Evolutionary conservation across 2,113 vertebrate genomes (phyloP), one percentile per base, ranked within the genome.

Genomic region (Eira barbara): DNA sequence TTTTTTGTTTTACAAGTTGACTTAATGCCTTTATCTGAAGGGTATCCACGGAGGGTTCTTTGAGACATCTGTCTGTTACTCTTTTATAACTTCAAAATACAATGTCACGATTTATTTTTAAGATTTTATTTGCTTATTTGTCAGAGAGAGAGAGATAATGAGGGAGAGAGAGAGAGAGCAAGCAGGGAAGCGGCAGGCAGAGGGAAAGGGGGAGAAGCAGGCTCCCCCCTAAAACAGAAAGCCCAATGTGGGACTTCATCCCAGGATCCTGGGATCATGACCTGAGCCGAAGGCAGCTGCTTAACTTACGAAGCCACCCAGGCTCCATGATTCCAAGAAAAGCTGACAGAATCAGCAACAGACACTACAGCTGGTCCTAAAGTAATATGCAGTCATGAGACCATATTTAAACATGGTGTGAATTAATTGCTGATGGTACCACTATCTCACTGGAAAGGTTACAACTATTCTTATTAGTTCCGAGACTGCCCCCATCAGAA

Each of bases 41-140:
- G 7, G 18, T 59, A 2, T 17, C 2, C 6, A n/a, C 0, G 23
- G 21, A 55, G 12, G 1, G 1, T 52, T 83, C 23, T 80, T 6
- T 57, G 84, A 90, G 61, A 47, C 4, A 52, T 20, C 15, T 84
- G 17, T 42, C 14, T n/a, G 3, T 71, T 69, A 81, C 12, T 78
- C 36, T 73, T 39, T 47, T 31, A 9, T 79, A 84, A 69, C 0
- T 85, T 85, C 11, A 92, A 29, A 91, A 67, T 18, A 65, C n/a
- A 49, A 7, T 49, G 5, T 15, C 20, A 3, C 23, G 20, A 7
- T 74, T 63, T 63, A 14, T 31, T 31, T 63, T 31, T 14, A 63
- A 31, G 12, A 29, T 14, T 63, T 63, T 31, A 63, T 63, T 63
- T 63, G 29, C 61, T 63, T 61, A 29, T 13, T 29, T 31, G 61